phyloP scores from a whole-genome alignment of 1,140 invertebrate species.

The Euura lappo region DNA sequence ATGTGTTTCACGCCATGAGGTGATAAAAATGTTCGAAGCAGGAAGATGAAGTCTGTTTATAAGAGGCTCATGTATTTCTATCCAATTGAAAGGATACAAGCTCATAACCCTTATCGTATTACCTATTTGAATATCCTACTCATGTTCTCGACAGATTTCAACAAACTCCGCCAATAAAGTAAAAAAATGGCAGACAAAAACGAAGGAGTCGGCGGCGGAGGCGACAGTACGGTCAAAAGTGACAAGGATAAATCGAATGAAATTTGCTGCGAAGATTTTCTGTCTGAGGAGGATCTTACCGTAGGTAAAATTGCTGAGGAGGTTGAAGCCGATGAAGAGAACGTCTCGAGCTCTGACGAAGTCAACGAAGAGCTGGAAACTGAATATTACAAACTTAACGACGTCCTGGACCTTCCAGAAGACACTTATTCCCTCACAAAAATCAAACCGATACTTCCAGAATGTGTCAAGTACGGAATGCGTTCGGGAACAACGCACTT shows the following conservation, averaged over 20 bases:
- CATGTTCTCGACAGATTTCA: too few species aligned
- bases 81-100: too few species aligned
- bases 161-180: too few species aligned
- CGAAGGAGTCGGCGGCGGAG: neutral
- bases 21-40: too few species aligned
- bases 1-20: too few species aligned
- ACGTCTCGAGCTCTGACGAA: constrained; percentile 37
- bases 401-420: constrained; percentile 39
- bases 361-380: constrained; percentile 41
- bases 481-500: constrained; percentile 45
- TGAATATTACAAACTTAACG: constrained; percentile 40
- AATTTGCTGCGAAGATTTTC: constrained; percentile 34
- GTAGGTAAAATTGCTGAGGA: constrained; percentile 27
- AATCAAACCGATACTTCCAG: constrained; percentile 40
- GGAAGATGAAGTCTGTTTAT: too few species aligned
- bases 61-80: too few species aligned
- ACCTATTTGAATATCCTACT: too few species aligned
- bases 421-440: constrained; percentile 47
- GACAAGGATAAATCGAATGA: constrained; percentile 26
- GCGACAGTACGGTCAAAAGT: neutral
- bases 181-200: constrained; percentile 10
- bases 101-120: too few species aligned
- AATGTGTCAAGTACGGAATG: constrained; percentile 41
- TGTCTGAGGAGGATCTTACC: constrained; percentile 35
- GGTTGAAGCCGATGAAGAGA: constrained; percentile 26